Evolutionary conservation across 2,888 invertebrate species (phyloP), one percentile per base, ranked within the genome.

Genomic region (Epinotia bilunana): DNA sequence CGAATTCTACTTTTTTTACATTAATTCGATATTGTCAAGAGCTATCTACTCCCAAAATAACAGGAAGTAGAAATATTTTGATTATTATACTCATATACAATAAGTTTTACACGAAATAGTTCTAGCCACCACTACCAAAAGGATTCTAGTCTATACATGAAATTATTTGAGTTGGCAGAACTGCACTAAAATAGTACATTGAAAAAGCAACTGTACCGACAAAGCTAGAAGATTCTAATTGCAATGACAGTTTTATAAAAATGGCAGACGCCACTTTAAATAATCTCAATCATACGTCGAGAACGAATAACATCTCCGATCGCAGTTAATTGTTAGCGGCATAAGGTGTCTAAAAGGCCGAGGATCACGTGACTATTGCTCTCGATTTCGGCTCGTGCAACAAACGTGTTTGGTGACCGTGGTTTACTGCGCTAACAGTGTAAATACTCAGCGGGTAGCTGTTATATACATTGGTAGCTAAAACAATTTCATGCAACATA

Each of bases 11-110:
- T 49, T 53, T 73, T 73, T 73, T 58, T 65, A 65, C 49, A 60
- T 18, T 72, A 61, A 43, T 72, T 63, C 63, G 57, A 74, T 74
- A 74, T 74, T 74, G 74, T 74, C 74, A 74, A 69, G 69, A 74
- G 20, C 67, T 57, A 16, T 20, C 62, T 63, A 74, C 74, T 46
- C 43, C 74, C 74, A 69, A 69, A 58, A 63, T 62, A 74, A 63
- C 69, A 63, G 74, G 74, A 74, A 69, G 74, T 74, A 74, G 63
- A 67, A 49, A 33, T 53, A 53, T 61, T 39, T 64, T 67, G 33
- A 67, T 55, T 55, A 20, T 11, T 33, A 67, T 57, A 55, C 13
- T 18, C n/a, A 33, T 39, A 39, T 18, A 46, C 4, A 46, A 46
- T 13, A 13, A 5, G 7, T 3, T 16, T 16, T 61, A 23, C 13